These are phyloP conservation scores for Corvus cornix DNA, from an alignment of 2,113 vertebrate species.

Conservation along the genomic window DNA sequence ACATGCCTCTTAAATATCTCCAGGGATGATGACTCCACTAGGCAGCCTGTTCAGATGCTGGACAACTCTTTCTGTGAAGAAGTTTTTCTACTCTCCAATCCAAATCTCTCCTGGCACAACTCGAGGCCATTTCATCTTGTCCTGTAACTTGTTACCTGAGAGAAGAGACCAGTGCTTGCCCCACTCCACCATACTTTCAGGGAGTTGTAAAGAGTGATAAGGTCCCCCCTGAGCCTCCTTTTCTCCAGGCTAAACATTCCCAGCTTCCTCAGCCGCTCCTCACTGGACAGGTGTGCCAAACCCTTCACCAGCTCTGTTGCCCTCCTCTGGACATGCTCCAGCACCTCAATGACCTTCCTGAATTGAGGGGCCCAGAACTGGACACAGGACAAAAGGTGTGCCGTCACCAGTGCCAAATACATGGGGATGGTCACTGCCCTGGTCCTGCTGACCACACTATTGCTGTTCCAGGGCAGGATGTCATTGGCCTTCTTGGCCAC, in stretches of 20 bases:
- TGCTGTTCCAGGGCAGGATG: background rate
- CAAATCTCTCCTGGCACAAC: background rate
- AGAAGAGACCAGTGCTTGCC: background rate
- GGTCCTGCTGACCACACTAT: background rate
- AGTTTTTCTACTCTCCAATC: background rate
- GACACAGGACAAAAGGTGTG: fast-evolving
- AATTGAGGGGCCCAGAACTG: background rate
- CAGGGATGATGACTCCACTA: background rate
- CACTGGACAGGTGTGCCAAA: background rate
- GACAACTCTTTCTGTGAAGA: background rate
- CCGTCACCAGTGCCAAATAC: fast-evolving
- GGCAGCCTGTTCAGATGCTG: background rate
- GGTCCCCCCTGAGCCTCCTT: background rate
- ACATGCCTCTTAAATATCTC: background rate
- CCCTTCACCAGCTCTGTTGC: background rate
- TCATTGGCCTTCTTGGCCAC: background rate
- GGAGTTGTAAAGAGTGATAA: background rate
- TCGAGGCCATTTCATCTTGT: background rate
- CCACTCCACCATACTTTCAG: background rate
- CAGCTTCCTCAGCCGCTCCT: fast-evolving
- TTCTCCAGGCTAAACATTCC: background rate
- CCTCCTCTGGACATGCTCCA: fast-evolving
- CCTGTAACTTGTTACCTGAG: background rate
- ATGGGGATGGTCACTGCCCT: background rate
- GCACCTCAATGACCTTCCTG: background rate